phyloP scores from a whole-genome alignment of 1,140 invertebrate species.

The Pseudomyrmex concolor region DNA sequence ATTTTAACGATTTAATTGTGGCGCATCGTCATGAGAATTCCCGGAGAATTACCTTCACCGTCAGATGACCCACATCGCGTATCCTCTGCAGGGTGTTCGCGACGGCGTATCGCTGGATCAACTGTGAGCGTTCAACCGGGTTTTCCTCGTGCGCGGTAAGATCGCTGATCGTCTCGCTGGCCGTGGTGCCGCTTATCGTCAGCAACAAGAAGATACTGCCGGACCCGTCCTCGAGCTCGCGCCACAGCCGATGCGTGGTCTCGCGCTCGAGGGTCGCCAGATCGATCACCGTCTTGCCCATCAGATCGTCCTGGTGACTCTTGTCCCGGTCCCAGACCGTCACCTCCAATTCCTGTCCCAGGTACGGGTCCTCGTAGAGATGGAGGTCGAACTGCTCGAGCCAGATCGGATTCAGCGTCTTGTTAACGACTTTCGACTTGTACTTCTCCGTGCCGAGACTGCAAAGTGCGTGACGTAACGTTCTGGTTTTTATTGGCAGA shows the following conservation, averaged over 20 bases:
- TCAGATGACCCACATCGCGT: conserved; percentile 94
- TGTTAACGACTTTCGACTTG: conserved; percentile 96
- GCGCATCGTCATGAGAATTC: too few relatives aligned
- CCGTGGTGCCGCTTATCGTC: conserved; percentile 97
- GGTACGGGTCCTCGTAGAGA: conserved; percentile 94
- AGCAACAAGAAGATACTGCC: conserved; percentile 95
- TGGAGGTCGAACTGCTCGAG: conserved; percentile 99
- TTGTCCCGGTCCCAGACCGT: conserved; percentile 96
- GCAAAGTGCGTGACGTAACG: conserved; percentile 72
- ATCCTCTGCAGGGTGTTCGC: conserved; percentile 90
- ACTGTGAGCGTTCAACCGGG: conserved; percentile 88
- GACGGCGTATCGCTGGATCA: conserved; percentile 90
- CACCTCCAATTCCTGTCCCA: conserved; percentile 94
- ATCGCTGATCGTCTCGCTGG: conserved; percentile 96
- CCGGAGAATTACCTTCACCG: conserved; percentile 88
- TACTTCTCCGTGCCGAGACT: conserved; percentile 99
- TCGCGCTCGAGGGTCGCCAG: conserved; percentile 94
- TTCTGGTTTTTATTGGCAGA: neutral
- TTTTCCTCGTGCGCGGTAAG: conserved; percentile 93
- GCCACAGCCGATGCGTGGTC: conserved; percentile 95
- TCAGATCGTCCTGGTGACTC: conserved; percentile 93
- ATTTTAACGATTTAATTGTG: too few relatives aligned
- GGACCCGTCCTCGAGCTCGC: conserved; percentile 94
- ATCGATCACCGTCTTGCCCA: conserved; percentile 95
- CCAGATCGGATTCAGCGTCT: conserved; percentile 95